A percentile compares a stretch with the other conserved stretches of the same genome.
These are phyloP conservation scores for Acanthurus tractus DNA, from an alignment of 2,797 vertebrate species.

Conservation along the genomic window DNA sequence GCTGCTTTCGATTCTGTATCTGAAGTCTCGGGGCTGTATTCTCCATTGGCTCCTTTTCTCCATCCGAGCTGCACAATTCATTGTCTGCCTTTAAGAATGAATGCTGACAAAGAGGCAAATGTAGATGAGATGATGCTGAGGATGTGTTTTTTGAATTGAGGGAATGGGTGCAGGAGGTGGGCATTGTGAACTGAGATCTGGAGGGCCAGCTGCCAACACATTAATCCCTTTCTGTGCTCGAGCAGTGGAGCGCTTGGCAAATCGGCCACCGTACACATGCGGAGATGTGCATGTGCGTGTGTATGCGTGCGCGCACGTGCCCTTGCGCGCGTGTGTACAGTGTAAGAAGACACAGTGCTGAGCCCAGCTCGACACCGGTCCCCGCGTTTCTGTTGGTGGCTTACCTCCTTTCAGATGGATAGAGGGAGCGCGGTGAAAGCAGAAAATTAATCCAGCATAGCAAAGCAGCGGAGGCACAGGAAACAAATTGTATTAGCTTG, in stretches of 20 bases:
- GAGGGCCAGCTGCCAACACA: slow-evolving; percentile 60
- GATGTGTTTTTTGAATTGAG: slow-evolving; percentile 43
- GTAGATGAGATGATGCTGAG: slow-evolving; percentile 50
- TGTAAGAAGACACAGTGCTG: slow-evolving; percentile 50
- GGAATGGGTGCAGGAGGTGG: slow-evolving; percentile 36
- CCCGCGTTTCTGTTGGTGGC: slow-evolving; percentile 42
- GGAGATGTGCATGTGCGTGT: not conserved
- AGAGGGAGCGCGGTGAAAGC: slow-evolving; percentile 62
- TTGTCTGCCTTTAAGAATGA: slow-evolving; percentile 46
- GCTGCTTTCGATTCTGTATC: slow-evolving; percentile 32
- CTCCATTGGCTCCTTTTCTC: slow-evolving; percentile 36
- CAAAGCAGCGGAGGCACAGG: slow-evolving; percentile 73
- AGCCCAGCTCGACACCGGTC: slow-evolving; percentile 29
- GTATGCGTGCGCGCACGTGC: not conserved
- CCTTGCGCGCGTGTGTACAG: not conserved
- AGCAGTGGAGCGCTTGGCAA: slow-evolving; percentile 59
- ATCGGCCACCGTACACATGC: slow-evolving; percentile 39
- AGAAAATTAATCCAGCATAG: slow-evolving; percentile 78
- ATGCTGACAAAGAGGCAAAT: slow-evolving; percentile 48
- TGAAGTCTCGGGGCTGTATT: slow-evolving; percentile 32
- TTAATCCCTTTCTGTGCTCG: slow-evolving; percentile 64
- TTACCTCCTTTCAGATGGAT: slow-evolving; percentile 64
- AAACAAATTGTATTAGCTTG: slow-evolving; percentile 76
- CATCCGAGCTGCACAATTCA: slow-evolving; percentile 32
- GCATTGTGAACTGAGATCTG: slow-evolving; percentile 51